Conservation (phyloP, 2,797 vertebrate genomes). For the Mormyrus proboscirostris region DNA sequence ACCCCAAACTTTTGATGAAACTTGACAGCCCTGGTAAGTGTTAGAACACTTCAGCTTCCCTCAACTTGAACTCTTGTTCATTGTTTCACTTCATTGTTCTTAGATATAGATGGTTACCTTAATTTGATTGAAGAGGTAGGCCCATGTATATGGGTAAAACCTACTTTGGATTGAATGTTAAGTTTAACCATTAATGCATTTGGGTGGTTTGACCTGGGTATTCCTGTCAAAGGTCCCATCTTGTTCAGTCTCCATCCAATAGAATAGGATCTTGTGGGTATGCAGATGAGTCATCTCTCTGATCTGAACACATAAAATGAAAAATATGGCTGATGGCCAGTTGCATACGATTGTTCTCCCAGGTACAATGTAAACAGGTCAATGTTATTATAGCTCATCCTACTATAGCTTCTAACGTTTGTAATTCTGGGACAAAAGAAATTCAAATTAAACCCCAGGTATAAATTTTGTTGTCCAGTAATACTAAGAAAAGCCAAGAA, state of each 20-base stretch:
- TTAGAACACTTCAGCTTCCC: neutral
- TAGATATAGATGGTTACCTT: neutral
- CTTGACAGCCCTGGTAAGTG: neutral
- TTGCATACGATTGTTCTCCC: neutral
- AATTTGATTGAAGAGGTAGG: neutral
- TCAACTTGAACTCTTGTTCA: neutral
- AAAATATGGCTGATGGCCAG: neutral
- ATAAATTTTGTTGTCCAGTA: neutral
- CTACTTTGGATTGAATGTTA: neutral
- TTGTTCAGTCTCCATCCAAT: neutral
- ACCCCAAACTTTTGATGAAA: neutral
- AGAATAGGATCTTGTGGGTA: neutral
- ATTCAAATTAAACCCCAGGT: neutral
- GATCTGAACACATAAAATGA: neutral
- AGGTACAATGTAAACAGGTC: neutral
- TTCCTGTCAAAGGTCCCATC: neutral
- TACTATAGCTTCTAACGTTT: neutral
- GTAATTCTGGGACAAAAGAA: neutral
- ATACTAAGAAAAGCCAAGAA: neutral
- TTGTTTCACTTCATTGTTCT: neutral
- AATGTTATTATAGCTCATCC: neutral
- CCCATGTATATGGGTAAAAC: neutral
- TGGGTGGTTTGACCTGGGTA: neutral
- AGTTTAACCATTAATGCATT: neutral
- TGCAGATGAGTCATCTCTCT: neutral